These are phyloP conservation scores for Lepidonotus clava DNA, from an alignment of 2,888 invertebrate species.

Conservation along the genomic window DNA sequence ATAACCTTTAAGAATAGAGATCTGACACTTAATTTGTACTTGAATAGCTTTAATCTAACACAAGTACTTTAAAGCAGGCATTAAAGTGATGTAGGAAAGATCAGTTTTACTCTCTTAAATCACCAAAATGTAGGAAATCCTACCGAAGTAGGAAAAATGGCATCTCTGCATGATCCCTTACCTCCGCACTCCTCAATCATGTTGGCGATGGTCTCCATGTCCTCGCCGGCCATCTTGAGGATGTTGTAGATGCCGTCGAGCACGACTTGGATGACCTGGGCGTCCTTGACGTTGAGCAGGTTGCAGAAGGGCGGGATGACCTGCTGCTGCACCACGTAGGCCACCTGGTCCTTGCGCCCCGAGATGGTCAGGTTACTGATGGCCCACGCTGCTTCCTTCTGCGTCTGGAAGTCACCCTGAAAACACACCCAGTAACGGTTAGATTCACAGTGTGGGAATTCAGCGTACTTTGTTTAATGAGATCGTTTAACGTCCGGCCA, in stretches of 20 bases:
- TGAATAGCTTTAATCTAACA: too few species aligned
- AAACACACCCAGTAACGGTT: too few species aligned
- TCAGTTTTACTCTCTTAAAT: too few species aligned
- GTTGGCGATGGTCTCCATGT: constrained; percentile 63
- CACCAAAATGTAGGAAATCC: too few species aligned
- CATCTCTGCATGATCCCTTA: constrained; percentile 42
- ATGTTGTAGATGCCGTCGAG: constrained; percentile 97
- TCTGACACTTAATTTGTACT: too few species aligned
- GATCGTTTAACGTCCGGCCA: too few species aligned
- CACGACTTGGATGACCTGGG: constrained; percentile 85
- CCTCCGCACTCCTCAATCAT: constrained; percentile 95
- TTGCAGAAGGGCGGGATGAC: constrained; percentile 98
- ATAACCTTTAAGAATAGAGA: too few species aligned
- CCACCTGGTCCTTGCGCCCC: constrained; percentile 92
- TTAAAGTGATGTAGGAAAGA: too few species aligned
- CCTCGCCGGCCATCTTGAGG: constrained; percentile 92
- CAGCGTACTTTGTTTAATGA: too few species aligned
- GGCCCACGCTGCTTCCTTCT: constrained; percentile 99
- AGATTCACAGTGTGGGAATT: too few species aligned
- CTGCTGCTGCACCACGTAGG: constrained; percentile 61
- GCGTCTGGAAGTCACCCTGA: constrained; percentile 97
- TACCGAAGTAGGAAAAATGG: too few species aligned
- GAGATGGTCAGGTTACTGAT: constrained; percentile 99
- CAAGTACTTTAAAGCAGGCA: too few species aligned
- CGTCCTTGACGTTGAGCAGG: constrained; percentile 95